Conservation (phyloP, 1,140 invertebrate genomes). For the Hypothenemus hampei region DNA sequence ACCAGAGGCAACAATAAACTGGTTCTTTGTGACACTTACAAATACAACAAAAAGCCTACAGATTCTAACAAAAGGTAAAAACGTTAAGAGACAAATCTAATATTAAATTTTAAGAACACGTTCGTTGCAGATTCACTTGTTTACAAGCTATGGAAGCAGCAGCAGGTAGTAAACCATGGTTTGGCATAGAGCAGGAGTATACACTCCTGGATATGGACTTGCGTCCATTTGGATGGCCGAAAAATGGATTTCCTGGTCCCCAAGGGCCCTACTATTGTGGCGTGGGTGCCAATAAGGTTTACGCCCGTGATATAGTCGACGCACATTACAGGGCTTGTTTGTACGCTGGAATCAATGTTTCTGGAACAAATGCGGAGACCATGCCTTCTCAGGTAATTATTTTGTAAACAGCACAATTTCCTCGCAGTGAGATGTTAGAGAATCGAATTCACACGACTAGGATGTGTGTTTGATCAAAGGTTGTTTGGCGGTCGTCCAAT, state of each 20-base stretch:
- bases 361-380: constrained; percentile 90
- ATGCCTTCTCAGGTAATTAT: constrained; percentile 73
- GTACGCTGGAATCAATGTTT: constrained; percentile 84
- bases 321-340: constrained; percentile 77
- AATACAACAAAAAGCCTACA: constrained; percentile 57
- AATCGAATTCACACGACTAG: too few relatives aligned
- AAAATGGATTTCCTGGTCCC: constrained; percentile 89
- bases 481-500: too few relatives aligned
- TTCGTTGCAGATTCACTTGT: constrained; percentile 31
- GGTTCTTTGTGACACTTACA: constrained; percentile 80
- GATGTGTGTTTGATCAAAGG: too few relatives aligned
- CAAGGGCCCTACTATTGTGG: constrained; percentile 95
- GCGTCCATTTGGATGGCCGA: constrained; percentile 92
- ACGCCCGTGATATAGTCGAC: constrained; percentile 90
- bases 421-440: too few relatives aligned
- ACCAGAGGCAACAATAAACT: constrained; percentile 72
- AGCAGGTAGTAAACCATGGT: constrained; percentile 77
- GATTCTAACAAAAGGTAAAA: constrained; percentile 30
- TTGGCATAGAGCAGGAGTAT: constrained; percentile 92
- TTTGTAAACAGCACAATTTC: too few relatives aligned
- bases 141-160: constrained; percentile 63
- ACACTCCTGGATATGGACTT: constrained; percentile 84
- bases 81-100: too few relatives aligned
- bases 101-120: neutral
- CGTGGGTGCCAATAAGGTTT: constrained; percentile 89